phyloP scores from a whole-genome alignment of 2,797 vertebrate species.

The Oophaga sylvatica region DNA sequence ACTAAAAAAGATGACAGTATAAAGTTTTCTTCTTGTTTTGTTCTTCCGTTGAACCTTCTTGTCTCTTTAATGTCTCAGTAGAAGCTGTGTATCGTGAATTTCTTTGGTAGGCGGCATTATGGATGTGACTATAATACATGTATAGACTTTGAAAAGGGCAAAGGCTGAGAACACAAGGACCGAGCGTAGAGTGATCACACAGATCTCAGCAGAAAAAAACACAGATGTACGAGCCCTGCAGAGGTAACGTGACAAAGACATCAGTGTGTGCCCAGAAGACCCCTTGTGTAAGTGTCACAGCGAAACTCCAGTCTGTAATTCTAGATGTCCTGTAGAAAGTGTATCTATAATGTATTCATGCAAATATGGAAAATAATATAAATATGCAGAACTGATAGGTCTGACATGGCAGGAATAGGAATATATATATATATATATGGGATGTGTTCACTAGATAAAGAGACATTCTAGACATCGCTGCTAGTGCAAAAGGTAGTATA shows the following conservation, averaged over 20 bases:
- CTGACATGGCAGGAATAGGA: neutral
- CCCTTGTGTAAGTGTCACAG: neutral
- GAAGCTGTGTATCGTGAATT: neutral
- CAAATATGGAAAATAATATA: neutral
- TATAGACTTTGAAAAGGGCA: slow-evolving; percentile 22
- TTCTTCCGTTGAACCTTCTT: neutral
- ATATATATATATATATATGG: neutral
- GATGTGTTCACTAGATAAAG: neutral
- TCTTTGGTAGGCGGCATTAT: neutral
- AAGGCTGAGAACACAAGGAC: neutral
- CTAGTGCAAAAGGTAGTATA: neutral
- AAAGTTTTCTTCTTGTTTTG: neutral
- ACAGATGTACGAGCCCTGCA: neutral
- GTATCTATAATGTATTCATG: neutral
- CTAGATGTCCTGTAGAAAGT: neutral
- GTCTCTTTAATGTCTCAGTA: neutral
- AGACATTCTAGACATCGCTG: no score
- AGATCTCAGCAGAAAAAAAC: neutral
- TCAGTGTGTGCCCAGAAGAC: neutral
- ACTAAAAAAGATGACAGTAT: neutral
- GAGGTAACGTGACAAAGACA: neutral
- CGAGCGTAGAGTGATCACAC: neutral
- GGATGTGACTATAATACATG: neutral
- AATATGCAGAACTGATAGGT: neutral
- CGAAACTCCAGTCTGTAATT: neutral